Conservation (phyloP, 2,113 vertebrate genomes). For the Plestiodon gilberti region DNA sequence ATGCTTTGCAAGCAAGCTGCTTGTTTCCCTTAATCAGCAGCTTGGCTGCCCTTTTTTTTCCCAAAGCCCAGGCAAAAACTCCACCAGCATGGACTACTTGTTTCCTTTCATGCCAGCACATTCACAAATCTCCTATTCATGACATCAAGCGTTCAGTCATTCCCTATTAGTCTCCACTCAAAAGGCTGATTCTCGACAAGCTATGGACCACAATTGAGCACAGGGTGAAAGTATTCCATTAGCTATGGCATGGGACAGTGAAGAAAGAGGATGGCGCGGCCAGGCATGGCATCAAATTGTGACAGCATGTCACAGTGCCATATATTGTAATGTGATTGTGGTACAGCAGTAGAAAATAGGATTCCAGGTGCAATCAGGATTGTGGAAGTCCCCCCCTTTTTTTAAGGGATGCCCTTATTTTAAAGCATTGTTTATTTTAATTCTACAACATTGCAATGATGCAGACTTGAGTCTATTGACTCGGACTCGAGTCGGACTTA, state of each 20-base stretch:
- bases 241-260: neutral
- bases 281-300: neutral
- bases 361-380: neutral
- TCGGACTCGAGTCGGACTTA: too few relatives aligned
- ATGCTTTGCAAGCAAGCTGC: constrained; percentile 8
- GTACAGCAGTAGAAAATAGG: neutral
- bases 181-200: neutral
- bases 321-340: neutral
- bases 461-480: too few relatives aligned
- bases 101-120: neutral
- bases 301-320: neutral
- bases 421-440: neutral
- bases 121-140: constrained; percentile 5
- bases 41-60: neutral
- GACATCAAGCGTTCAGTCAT: neutral
- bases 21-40: constrained; percentile 11
- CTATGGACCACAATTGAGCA: neutral
- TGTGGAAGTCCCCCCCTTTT: neutral
- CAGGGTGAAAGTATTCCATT: neutral
- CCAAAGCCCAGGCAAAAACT: neutral
- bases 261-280: neutral
- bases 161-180: neutral
- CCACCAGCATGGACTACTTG: neutral
- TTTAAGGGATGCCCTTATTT: too few relatives aligned
- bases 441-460: neutral